A percentile compares a stretch with the other conserved stretches of the same genome.
phyloP scores from a whole-genome alignment of 2,888 invertebrate genomes.

The Drosophila paramelanica region DNA sequence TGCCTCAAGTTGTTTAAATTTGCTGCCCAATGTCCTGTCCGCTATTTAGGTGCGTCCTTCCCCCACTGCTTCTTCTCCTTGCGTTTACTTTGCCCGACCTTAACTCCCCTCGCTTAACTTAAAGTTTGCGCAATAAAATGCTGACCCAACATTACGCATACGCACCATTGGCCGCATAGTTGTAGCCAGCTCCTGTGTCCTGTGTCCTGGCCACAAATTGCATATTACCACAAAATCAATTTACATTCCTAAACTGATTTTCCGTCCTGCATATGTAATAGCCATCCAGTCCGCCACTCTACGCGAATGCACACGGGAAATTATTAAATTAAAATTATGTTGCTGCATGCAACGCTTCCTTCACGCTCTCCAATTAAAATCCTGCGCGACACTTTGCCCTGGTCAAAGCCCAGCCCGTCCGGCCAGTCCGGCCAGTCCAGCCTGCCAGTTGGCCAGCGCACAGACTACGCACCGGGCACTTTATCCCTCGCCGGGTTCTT shows the following conservation, averaged over 20 bases:
- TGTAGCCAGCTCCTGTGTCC: slow-evolving; percentile 5
- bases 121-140: slow-evolving; percentile 57
- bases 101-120: slow-evolving; percentile 33
- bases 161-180: slow-evolving; percentile 69
- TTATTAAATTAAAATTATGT: slow-evolving; percentile 80
- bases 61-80: not conserved
- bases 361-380: slow-evolving; percentile 66
- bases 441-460: not conserved
- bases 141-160: slow-evolving; percentile 66
- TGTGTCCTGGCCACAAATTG: slow-evolving; percentile 57
- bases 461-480: slow-evolving; percentile 5
- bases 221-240: slow-evolving; percentile 78
- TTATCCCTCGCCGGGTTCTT: slow-evolving; percentile 2
- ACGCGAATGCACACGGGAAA: slow-evolving; percentile 63
- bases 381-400: slow-evolving; percentile 39
- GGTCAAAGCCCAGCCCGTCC: slow-evolving; percentile 1
- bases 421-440: slow-evolving; percentile 4
- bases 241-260: slow-evolving; percentile 79
- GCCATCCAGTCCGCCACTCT: slow-evolving; percentile 12
- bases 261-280: slow-evolving; percentile 62
- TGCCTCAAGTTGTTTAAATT: slow-evolving; percentile 53
- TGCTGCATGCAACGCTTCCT: slow-evolving; percentile 65
- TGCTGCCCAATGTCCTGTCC: slow-evolving; percentile 34
- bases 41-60: slow-evolving; percentile 9
- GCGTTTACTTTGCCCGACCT: slow-evolving; percentile 4